Evolutionary conservation across 1,140 invertebrate species (phyloP), one percentile per base, ranked within the genome.

Genomic region (Sinonovacula constricta): DNA sequence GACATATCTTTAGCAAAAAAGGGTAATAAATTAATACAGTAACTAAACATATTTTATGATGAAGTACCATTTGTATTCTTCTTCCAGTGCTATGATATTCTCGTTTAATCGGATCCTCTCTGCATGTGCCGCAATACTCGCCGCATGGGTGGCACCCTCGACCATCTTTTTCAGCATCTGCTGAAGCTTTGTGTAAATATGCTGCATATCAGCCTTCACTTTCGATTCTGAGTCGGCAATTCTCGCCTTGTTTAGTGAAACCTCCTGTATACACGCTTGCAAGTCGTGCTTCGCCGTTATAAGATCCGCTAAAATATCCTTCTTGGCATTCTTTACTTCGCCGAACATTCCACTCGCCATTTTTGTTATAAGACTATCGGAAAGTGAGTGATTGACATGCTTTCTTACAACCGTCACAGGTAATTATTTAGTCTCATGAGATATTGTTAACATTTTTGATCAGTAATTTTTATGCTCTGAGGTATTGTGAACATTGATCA

Each of bases 21-120:
- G n/a, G n/a, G n/a, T n/a, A n/a, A n/a, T n/a, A n/a, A n/a, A n/a
- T n/a, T n/a, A n/a, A n/a, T n/a, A n/a, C n/a, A n/a, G n/a, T n/a
- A n/a, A n/a, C n/a, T n/a, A n/a, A n/a, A n/a, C n/a, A n/a, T n/a
- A n/a, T n/a, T n/a, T n/a, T n/a, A n/a, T n/a, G n/a, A 45, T 18
- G 18, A 45, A 45, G 24, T 33, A 76, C 72, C 72, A 66, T 56
- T 76, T 66, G 56, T 76, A 34, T 53, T 65, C 59, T 34, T 76
- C 72, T 28, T 76, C 72, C 2, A 76, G 63, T 14, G 53, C 57
- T 30, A 76, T 59, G 7, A 76, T 76, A 36, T 76, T 63, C 39
- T 76, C 72, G 39, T 76, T 76, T 10, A 76, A 18, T 49, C 65
- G 63, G 18, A 65, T 60, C 45, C 36, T 66, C 31, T 57, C 63